Percentiles rank a stretch among this genome's conserved stretches.
phyloP scores from a whole-genome alignment of 1,140 invertebrate species.

The Scaptomyza pallida region DNA sequence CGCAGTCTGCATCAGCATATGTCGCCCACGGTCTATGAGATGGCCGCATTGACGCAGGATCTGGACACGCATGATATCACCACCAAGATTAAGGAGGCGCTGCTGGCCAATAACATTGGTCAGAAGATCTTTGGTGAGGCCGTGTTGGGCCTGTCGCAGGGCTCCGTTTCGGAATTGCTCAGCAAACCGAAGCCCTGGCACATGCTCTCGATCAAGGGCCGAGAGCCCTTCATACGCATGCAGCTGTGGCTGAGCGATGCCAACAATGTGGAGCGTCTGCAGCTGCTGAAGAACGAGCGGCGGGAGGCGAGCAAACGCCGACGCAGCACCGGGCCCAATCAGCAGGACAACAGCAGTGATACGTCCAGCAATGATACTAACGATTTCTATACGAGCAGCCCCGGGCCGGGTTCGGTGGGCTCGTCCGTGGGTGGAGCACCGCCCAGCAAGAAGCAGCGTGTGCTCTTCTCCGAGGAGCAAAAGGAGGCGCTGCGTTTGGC shows the following conservation, averaged over 20 bases:
- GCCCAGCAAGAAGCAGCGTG: conserved; percentile 95
- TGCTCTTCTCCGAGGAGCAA: conserved; percentile 98
- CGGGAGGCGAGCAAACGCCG: conserved; percentile 94
- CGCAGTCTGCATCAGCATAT: conserved; percentile 90
- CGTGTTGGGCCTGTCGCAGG: conserved; percentile 97
- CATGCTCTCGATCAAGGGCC: conserved; percentile 98
- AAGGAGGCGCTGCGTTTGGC: conserved; percentile 97
- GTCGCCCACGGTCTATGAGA: conserved; percentile 95
- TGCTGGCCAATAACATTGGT: conserved; percentile 98
- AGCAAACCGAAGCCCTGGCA: conserved; percentile 99
- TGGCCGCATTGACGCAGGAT: conserved; percentile 97
- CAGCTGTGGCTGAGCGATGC: conserved; percentile 98
- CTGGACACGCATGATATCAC: conserved; percentile 98
- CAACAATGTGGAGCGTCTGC: conserved; percentile 95
- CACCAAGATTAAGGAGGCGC: conserved; percentile 97
- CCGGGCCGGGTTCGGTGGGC: conserved; percentile 87
- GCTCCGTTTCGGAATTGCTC: conserved; percentile 97
- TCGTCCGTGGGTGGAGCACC: conserved; percentile 86
- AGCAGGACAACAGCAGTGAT: conserved; percentile 92
- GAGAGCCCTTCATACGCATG: conserved; percentile 99
- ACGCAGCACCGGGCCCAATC: conserved; percentile 90
- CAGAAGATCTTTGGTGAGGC: conserved; percentile 99
- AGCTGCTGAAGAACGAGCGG: conserved; percentile 94
- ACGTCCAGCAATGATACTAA: conserved; percentile 94
- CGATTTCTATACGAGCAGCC: conserved; percentile 94